Evolutionary conservation across 2,797 vertebrate genomes (phyloP).

Genomic region (Neostethus bicornis): DNA sequence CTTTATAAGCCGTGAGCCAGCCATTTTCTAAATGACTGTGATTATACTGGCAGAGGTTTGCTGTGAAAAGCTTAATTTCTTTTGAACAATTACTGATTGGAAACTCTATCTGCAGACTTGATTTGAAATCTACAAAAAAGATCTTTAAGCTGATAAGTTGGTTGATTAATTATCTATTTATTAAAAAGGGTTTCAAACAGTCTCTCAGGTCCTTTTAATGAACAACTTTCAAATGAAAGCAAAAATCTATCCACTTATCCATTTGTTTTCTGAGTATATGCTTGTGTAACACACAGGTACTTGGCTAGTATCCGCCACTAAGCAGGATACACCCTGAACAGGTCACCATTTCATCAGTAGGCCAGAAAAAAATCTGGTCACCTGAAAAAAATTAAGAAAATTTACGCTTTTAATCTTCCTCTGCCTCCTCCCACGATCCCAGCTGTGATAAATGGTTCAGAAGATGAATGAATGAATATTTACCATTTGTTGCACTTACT

Average conservation of each 20-base stretch:
- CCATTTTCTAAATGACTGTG: slow-evolving; percentile 49
- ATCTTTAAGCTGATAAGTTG: slow-evolving; percentile 1
- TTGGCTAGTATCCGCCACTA: too few species aligned
- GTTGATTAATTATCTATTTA: slow-evolving; percentile 2
- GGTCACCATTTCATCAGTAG: too few species aligned
- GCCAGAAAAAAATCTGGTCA: background rate
- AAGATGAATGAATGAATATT: too few species aligned
- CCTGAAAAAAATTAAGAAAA: too few species aligned
- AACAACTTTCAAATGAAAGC: too few species aligned
- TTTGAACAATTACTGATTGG: slow-evolving; percentile 19
- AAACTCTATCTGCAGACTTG: slow-evolving; percentile 24
- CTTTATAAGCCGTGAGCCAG: slow-evolving; percentile 28
- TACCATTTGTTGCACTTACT: background rate
- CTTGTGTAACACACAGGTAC: too few species aligned
- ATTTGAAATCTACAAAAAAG: slow-evolving; percentile 37
- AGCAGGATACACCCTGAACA: too few species aligned
- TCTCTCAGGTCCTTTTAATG: background rate
- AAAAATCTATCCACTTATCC: too few species aligned
- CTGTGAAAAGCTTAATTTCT: slow-evolving; percentile 38
- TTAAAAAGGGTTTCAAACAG: background rate
- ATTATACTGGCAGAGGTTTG: slow-evolving; percentile 42
- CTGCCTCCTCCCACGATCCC: too few species aligned
- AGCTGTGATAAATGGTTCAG: too few species aligned
- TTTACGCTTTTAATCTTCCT: too few species aligned
- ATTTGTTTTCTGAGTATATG: too few species aligned